Conservation (phyloP, 30 jellyfish, hydroid and myxozoan genomes). For the Hydractinia echinata region DNA sequence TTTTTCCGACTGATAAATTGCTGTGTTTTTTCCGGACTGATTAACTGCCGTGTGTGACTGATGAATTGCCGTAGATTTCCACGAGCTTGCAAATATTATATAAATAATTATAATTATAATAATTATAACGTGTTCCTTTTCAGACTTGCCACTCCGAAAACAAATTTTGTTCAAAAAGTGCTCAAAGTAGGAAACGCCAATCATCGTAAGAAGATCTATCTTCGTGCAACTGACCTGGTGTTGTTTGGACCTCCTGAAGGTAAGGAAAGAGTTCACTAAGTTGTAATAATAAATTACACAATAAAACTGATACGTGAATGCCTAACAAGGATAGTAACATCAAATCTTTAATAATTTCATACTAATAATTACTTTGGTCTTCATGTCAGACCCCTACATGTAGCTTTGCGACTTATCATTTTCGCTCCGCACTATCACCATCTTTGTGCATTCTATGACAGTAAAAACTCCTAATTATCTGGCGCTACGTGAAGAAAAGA, state of each 20-base stretch:
- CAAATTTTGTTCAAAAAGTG: constrained; percentile 33
- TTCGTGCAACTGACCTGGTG: constrained; percentile 81
- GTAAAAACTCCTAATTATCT: too few species aligned
- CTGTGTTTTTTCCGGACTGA: neutral
- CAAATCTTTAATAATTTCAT: too few species aligned
- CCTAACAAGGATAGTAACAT: too few species aligned
- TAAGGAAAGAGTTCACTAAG: neutral
- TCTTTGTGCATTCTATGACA: too few species aligned
- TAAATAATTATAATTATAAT: neutral
- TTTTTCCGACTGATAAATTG: neutral
- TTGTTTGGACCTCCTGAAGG: constrained; percentile 72
- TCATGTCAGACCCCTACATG: too few species aligned
- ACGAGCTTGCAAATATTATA: neutral
- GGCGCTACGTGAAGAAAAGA: too few species aligned
- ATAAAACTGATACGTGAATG: too few species aligned
- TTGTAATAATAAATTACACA: too few species aligned
- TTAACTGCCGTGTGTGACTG: neutral
- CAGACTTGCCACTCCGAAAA: constrained; percentile 43
- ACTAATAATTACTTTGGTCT: too few species aligned
- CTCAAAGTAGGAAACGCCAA: constrained; percentile 48
- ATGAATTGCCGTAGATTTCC: neutral
- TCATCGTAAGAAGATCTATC: constrained; percentile 62
- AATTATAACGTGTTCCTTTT: neutral
- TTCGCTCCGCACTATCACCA: too few species aligned
- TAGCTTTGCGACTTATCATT: too few species aligned